Conservation (phyloP, 2,113 vertebrate species). For the Tretioscincus oriximinensis region DNA sequence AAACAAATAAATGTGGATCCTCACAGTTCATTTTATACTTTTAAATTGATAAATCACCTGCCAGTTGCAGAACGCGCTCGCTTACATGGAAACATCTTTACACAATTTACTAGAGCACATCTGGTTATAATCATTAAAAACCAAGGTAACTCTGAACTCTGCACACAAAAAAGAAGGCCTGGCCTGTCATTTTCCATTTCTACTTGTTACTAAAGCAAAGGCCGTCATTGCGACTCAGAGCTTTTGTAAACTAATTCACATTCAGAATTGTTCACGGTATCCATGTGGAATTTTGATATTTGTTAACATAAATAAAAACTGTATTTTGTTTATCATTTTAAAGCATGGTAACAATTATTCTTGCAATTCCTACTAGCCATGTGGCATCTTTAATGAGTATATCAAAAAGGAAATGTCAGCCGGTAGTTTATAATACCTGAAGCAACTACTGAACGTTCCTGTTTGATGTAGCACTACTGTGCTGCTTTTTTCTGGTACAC, state of each 20-base stretch:
- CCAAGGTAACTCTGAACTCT: constrained; percentile 56
- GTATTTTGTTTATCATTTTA: too few relatives aligned
- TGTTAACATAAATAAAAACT: neutral
- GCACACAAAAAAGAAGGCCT: constrained; percentile 53
- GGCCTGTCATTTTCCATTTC: neutral
- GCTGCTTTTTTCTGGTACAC: too few relatives aligned
- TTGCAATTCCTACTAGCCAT: neutral
- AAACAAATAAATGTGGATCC: constrained; percentile 60
- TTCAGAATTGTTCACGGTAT: neutral
- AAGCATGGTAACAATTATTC: neutral
- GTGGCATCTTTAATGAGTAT: too few relatives aligned
- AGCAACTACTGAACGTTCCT: too few relatives aligned
- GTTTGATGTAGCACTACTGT: too few relatives aligned
- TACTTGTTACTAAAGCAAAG: neutral
- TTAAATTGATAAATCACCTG: constrained; percentile 62
- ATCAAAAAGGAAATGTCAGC: too few relatives aligned
- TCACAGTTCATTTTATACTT: constrained; percentile 64
- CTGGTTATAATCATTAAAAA: constrained; percentile 57
- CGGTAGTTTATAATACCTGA: too few relatives aligned
- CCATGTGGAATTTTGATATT: neutral
- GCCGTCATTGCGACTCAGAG: neutral
- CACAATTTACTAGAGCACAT: constrained; percentile 61
- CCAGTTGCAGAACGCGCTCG: constrained; percentile 57
- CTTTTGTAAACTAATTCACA: neutral
- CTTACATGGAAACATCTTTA: constrained; percentile 47